These are phyloP conservation scores for Ctenosaura bakeri DNA, from an alignment of 2,797 vertebrate genomes.

Conservation along the genomic window DNA sequence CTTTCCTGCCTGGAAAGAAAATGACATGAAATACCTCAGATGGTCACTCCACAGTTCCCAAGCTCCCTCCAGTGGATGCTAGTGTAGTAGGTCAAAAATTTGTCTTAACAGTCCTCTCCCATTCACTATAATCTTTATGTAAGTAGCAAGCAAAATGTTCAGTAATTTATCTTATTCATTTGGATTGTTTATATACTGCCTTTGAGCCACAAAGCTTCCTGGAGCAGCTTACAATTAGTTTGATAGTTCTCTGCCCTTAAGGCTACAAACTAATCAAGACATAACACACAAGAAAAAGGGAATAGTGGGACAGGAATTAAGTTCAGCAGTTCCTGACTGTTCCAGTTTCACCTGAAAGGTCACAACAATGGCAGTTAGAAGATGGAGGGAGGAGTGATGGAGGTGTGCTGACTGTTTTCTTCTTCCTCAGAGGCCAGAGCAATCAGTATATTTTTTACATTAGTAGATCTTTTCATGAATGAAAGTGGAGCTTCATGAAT, in stretches of 20 bases:
- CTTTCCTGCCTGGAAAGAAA: background rate
- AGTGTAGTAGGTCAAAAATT: background rate
- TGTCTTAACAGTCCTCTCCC: background rate
- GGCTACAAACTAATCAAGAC: too few species aligned
- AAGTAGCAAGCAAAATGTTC: background rate
- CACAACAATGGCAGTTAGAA: too few species aligned
- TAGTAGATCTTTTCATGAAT: background rate
- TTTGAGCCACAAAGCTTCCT: background rate
- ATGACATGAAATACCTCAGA: background rate
- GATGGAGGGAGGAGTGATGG: too few species aligned
- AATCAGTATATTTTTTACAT: too few species aligned
- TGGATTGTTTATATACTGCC: background rate
- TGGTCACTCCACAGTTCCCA: background rate
- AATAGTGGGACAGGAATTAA: too few species aligned
- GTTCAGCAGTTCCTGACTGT: too few species aligned
- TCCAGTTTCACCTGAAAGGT: too few species aligned
- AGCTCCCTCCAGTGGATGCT: slow-evolving; percentile 2
- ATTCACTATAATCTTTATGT: background rate
- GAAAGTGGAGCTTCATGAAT: background rate
- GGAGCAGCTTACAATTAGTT: too few species aligned
- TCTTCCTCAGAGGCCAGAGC: too few species aligned
- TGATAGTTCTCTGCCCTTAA: too few species aligned
- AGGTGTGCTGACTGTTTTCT: too few species aligned
- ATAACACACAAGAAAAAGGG: too few species aligned
- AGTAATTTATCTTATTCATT: background rate